A percentile compares a stretch with the other conserved stretches of the same genome.
Conservation (phyloP, 2,797 vertebrate genomes). For the Cuculus canorus region DNA sequence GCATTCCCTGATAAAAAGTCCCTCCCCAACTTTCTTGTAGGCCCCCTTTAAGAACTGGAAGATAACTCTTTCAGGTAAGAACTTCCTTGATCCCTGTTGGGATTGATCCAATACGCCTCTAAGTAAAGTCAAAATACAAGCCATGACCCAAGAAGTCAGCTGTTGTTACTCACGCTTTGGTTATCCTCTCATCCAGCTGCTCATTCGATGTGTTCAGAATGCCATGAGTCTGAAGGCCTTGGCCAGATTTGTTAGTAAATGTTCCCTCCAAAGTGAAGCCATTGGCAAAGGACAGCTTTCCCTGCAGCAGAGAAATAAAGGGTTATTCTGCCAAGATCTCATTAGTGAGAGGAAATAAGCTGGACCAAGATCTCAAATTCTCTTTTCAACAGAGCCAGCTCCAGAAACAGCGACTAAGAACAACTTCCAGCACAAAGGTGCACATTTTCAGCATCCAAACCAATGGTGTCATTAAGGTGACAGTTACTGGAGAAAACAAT, state of each 20-base stretch:
- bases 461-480: background rate
- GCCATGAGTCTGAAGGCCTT: slow-evolving; percentile 71
- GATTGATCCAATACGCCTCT: background rate
- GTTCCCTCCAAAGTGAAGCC: slow-evolving; percentile 77
- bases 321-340: background rate
- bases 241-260: slow-evolving; percentile 54
- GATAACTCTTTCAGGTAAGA: background rate
- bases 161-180: slow-evolving; percentile 56
- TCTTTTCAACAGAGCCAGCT: background rate
- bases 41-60: no score
- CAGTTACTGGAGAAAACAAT: background rate
- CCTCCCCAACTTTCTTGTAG: no score
- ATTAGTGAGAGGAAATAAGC: background rate
- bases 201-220: slow-evolving; percentile 60
- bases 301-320: slow-evolving; percentile 53
- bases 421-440: background rate
- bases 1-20: no score
- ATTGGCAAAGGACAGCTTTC: slow-evolving; percentile 79
- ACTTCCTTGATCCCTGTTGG: background rate
- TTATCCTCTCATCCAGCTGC: slow-evolving; percentile 23
- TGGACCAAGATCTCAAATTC: background rate
- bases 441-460: background rate
- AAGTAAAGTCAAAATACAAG: background rate
- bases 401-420: background rate
- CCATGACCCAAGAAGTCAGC: background rate